phyloP scores from a whole-genome alignment of 1,140 invertebrate genomes.

The Diprion similis region DNA sequence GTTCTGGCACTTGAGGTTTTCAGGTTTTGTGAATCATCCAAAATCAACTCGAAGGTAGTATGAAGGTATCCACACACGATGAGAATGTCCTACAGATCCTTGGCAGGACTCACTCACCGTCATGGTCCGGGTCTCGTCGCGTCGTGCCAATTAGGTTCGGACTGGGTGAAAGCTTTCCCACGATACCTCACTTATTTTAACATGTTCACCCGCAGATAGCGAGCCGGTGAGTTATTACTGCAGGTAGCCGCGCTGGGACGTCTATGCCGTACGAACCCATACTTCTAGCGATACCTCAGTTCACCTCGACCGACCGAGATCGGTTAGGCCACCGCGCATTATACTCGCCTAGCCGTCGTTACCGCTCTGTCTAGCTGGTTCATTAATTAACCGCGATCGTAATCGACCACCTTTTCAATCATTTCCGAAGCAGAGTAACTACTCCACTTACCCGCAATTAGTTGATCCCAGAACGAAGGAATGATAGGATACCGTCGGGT shows the following conservation, averaged over 20 bases:
- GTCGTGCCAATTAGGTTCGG: neutral
- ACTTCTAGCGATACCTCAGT: neutral
- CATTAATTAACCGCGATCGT: neutral
- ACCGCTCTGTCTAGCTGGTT: neutral
- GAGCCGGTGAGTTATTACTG: conserved; percentile 1
- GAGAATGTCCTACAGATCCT: too few species aligned
- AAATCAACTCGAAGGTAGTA: too few species aligned
- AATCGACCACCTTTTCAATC: too few species aligned
- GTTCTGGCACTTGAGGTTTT: too few species aligned
- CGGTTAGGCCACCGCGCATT: conserved; percentile 3
- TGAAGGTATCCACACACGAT: too few species aligned
- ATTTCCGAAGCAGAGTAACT: too few species aligned
- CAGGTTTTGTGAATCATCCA: too few species aligned
- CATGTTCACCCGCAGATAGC: conserved; percentile 4
- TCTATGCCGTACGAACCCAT: neutral
- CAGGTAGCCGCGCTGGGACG: conserved; percentile 2
- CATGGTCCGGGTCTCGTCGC: too few species aligned
- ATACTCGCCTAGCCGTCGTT: neutral
- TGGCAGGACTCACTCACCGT: too few species aligned
- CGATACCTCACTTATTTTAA: conserved; percentile 3
- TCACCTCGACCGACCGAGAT: neutral
- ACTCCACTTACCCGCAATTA: too few species aligned
- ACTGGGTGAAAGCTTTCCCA: conserved; percentile 1
- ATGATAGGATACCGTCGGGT: too few species aligned
- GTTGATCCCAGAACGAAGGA: too few species aligned